Conservation (phyloP, 1,140 invertebrate genomes). For the Bombus waltoni region DNA sequence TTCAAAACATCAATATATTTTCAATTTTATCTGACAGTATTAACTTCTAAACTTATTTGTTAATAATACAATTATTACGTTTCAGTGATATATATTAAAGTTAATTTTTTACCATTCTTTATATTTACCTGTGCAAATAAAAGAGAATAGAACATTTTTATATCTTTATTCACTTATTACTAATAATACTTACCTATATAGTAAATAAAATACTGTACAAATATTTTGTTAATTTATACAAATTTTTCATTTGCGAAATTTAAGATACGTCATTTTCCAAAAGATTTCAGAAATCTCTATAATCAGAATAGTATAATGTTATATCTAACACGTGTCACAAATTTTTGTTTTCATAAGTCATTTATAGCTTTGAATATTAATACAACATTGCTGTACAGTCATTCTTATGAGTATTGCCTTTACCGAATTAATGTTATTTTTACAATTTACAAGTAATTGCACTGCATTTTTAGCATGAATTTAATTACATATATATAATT, state of each 20-base stretch:
- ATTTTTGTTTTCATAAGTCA: not conserved
- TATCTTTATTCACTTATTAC: not conserved
- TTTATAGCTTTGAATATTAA: not conserved
- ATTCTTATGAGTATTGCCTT: not conserved
- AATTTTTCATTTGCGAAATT: not conserved
- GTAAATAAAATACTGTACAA: not conserved
- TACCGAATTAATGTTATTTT: not conserved
- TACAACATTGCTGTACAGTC: not conserved
- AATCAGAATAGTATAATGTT: not conserved
- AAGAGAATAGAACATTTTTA: not conserved
- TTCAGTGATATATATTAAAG: not conserved
- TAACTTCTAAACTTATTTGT: not conserved
- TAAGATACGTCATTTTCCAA: not conserved
- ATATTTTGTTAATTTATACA: not conserved
- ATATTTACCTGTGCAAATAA: not conserved
- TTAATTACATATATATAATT: not conserved
- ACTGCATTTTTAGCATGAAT: not conserved
- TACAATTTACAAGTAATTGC: not conserved
- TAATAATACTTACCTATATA: not conserved
- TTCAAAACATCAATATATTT: not conserved
- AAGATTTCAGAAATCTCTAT: not conserved
- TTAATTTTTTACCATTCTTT: not conserved
- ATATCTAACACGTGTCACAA: not conserved
- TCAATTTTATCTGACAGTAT: not conserved
- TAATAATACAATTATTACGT: not conserved